Conservation (phyloP, 2,888 invertebrate species). For the Drosophila multiciliata region DNA sequence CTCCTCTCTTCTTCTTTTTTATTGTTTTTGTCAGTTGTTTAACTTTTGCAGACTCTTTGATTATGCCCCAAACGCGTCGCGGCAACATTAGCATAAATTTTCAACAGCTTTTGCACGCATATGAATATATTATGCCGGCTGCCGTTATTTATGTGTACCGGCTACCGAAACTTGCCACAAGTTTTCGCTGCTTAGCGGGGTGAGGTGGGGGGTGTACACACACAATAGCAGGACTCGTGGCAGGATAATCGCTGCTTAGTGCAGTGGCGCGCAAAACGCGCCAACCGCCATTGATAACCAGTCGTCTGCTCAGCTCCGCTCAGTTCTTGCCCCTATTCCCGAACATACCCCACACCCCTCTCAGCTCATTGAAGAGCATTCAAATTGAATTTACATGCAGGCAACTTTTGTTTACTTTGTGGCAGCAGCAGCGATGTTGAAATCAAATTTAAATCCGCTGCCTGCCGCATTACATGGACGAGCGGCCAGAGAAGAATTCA, state of each 20-base stretch:
- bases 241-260: constrained; percentile 80
- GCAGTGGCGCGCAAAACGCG: constrained; percentile 70
- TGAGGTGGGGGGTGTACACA: not conserved
- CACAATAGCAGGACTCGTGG: constrained; percentile 44
- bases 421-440: constrained; percentile 44
- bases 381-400: constrained; percentile 80
- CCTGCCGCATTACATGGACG: constrained; percentile 51
- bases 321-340: not conserved
- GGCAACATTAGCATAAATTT: constrained; percentile 73
- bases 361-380: constrained; percentile 75
- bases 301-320: constrained; percentile 9
- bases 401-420: constrained; percentile 73
- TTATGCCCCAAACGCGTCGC: constrained; percentile 29
- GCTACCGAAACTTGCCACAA: constrained; percentile 59
- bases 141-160: constrained; percentile 64
- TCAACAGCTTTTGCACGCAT: constrained; percentile 66
- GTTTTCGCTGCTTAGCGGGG: constrained; percentile 21
- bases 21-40: constrained; percentile 27
- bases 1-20: not conserved
- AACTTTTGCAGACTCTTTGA: constrained; percentile 48
- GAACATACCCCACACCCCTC: not conserved
- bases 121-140: constrained; percentile 69
- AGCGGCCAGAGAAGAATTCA: constrained; percentile 47
- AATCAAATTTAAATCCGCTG: constrained; percentile 78
- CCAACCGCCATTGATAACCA: constrained; percentile 53